Evolutionary conservation across 1,140 invertebrate species (phyloP).

Genomic region (Planococcus citri): DNA sequence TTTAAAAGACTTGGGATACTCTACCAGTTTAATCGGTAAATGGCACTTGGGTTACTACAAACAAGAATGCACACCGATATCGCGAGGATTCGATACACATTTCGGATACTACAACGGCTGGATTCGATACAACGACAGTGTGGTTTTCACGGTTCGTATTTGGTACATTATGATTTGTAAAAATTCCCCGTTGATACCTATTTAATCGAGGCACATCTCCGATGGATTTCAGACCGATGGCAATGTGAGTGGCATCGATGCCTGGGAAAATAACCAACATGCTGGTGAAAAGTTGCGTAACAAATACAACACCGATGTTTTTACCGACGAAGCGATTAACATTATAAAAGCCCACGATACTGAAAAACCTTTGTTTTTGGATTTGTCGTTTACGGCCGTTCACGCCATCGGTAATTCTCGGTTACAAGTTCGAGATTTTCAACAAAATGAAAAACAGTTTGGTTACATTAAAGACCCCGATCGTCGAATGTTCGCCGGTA

Average conservation of each 20-base stretch:
- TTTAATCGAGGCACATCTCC: background rate
- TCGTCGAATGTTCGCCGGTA: slow-evolving; percentile 55
- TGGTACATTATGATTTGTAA: background rate
- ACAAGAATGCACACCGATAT: slow-evolving; percentile 45
- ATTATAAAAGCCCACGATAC: slow-evolving; percentile 43
- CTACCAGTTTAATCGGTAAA: slow-evolving; percentile 5
- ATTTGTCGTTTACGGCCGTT: slow-evolving; percentile 51
- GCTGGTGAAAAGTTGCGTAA: slow-evolving; percentile 34
- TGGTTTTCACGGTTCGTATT: slow-evolving; percentile 28
- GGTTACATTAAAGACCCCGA: slow-evolving; percentile 48
- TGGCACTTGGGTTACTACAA: slow-evolving; percentile 39
- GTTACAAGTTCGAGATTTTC: slow-evolving; percentile 60
- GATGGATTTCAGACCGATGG: no score
- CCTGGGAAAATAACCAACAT: slow-evolving; percentile 29
- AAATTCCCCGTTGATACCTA: slow-evolving; percentile 33
- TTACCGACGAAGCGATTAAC: slow-evolving; percentile 47
- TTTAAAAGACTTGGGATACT: slow-evolving; percentile 5
- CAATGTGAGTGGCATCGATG: slow-evolving; percentile 33
- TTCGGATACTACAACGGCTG: slow-evolving; percentile 50
- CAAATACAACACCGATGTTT: slow-evolving; percentile 54
- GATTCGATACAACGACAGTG: slow-evolving; percentile 50
- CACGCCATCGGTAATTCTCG: slow-evolving; percentile 42
- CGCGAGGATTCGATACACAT: slow-evolving; percentile 51
- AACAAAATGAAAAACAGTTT: slow-evolving; percentile 54
- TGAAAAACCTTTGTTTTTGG: slow-evolving; percentile 48